Evolutionary conservation across 2,797 vertebrate genomes (phyloP).

Genomic region (Cryptoblepharus egeriae): DNA sequence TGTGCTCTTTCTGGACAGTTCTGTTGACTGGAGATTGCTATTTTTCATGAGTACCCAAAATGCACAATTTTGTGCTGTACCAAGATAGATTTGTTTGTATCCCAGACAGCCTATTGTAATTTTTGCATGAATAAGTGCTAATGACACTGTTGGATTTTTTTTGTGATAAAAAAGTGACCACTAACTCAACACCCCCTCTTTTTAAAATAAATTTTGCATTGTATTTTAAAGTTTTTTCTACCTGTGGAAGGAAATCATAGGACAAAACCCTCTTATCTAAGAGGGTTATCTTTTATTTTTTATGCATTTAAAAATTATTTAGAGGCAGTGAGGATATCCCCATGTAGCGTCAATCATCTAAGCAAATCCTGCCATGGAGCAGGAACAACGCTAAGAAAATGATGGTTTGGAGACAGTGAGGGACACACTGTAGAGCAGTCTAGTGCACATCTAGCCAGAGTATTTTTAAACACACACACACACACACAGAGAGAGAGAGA

Average conservation of each 20-base stretch:
- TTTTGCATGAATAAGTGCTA: not conserved
- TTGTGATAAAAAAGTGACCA: not conserved
- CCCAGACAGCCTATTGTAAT: not conserved
- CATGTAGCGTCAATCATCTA: too few relatives aligned
- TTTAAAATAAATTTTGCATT: too few relatives aligned
- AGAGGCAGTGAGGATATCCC: not conserved
- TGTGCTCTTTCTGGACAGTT: not conserved
- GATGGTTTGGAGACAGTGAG: not conserved
- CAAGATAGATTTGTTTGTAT: not conserved
- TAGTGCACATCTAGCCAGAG: not conserved
- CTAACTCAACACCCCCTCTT: not conserved
- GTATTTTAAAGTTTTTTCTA: too few relatives aligned
- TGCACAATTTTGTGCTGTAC: not conserved
- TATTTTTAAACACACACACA: not conserved
- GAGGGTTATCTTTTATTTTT: not conserved
- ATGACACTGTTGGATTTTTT: not conserved
- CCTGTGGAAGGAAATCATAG: not conserved
- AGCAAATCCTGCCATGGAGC: too few relatives aligned
- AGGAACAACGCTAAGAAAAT: too few relatives aligned
- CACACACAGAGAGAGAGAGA: too few relatives aligned
- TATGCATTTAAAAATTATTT: not conserved
- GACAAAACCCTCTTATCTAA: not conserved
- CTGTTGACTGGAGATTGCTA: not conserved
- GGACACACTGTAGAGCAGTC: too few relatives aligned
- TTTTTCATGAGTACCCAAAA: not conserved